Conservation (phyloP, 1,140 invertebrate genomes). For the Drosophila kanapiae region DNA sequence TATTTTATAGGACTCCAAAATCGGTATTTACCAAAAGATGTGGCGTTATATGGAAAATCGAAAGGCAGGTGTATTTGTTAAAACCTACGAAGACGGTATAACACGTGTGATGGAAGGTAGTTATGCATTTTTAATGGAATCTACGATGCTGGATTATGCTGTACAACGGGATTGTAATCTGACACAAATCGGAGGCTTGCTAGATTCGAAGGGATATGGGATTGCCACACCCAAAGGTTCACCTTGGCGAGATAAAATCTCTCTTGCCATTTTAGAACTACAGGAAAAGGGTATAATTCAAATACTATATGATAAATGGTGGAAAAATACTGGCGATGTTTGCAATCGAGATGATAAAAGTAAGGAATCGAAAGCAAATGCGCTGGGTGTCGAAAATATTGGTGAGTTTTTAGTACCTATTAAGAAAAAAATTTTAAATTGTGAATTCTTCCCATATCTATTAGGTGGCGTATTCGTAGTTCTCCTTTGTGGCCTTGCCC, state of each 20-base stretch:
- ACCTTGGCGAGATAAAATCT: conserved; percentile 97
- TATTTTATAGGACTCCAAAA: conserved; percentile 94
- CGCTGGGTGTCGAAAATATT: conserved; percentile 96
- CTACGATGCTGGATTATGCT: conserved; percentile 98
- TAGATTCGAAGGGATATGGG: conserved; percentile 87
- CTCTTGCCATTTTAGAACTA: conserved; percentile 96
- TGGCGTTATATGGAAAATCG: conserved; percentile 97
- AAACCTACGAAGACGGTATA: conserved; percentile 95
- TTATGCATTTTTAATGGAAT: conserved; percentile 99
- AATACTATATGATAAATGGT: conserved; percentile 98
- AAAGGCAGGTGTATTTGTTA: conserved; percentile 93
- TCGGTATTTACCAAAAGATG: conserved; percentile 98
- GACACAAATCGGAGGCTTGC: conserved; percentile 97
- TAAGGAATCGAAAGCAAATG: conserved; percentile 96
- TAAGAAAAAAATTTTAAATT: conserved; percentile 88
- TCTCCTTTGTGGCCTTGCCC: conserved; percentile 94
- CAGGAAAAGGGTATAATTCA: conserved; percentile 98
- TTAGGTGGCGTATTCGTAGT: conserved; percentile 99
- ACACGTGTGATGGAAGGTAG: conserved; percentile 94
- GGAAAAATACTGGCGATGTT: conserved; percentile 97
- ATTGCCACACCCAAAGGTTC: conserved; percentile 96
- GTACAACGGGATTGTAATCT: conserved; percentile 98
- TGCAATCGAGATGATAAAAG: conserved; percentile 95
- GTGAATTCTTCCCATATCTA: conserved; percentile 8
- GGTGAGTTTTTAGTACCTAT: conserved; percentile 86